These are phyloP conservation scores for Bergia puertoricense DNA, from an alignment of 92 coral and sea anemone species.

Conservation along the genomic window DNA sequence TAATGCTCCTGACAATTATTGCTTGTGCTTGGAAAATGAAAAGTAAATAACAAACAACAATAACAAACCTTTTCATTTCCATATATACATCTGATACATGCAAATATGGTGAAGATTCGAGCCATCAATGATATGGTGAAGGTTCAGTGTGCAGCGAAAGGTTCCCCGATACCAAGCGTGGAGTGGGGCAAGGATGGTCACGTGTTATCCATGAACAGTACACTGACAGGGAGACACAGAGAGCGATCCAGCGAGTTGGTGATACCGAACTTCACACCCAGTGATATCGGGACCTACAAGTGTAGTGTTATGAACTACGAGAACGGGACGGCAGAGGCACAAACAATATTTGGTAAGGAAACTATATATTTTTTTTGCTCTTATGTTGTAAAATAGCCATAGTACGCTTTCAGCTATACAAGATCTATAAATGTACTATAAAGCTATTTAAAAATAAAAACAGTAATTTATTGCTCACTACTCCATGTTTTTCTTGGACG, in stretches of 20 bases:
- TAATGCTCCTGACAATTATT: too few species aligned
- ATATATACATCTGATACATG: too few species aligned
- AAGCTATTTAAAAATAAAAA: too few species aligned
- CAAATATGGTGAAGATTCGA: constrained; percentile 37
- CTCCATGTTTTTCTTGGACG: too few species aligned
- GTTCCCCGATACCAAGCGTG: constrained; percentile 75
- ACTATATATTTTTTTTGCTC: too few species aligned
- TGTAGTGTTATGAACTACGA: constrained; percentile 77
- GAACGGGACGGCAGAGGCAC: constrained; percentile 71
- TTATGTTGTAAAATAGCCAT: too few species aligned
- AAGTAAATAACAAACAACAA: too few species aligned
- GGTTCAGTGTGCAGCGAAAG: constrained; percentile 72
- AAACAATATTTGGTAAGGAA: constrained; percentile 57
- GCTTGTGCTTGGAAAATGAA: too few species aligned
- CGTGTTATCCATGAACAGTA: constrained; percentile 56
- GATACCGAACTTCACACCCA: constrained; percentile 51
- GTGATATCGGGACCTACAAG: constrained; percentile 69
- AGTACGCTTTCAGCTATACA: too few species aligned
- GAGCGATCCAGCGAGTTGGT: constrained; percentile 58
- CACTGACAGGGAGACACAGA: constrained; percentile 22
- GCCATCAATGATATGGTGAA: constrained; percentile 44
- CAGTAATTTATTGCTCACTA: too few species aligned
- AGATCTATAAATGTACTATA: too few species aligned
- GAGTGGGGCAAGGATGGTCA: constrained; percentile 82
- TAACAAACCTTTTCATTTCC: too few species aligned